Evolutionary conservation across 2,113 vertebrate species (phyloP).

Genomic region (Zapornia atra): DNA sequence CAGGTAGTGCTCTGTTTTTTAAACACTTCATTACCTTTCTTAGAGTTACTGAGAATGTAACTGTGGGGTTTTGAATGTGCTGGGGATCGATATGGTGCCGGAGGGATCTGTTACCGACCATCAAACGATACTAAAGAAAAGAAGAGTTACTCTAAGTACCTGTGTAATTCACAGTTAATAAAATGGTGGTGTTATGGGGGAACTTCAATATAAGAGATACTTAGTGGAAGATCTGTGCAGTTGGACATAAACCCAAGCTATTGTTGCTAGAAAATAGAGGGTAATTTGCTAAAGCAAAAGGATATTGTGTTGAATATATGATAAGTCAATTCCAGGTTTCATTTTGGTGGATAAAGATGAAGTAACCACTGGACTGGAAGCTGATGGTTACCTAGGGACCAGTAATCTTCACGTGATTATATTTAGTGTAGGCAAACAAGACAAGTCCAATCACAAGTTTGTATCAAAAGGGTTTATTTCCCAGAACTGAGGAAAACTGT

Average conservation of each 20-base stretch:
- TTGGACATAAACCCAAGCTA: slow-evolving; percentile 40
- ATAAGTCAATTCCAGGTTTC: neutral
- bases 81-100: neutral
- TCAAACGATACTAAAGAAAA: slow-evolving; percentile 1
- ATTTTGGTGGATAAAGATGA: slow-evolving; percentile 25
- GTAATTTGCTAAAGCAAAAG: slow-evolving; percentile 32
- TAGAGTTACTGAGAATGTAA: neutral
- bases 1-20: neutral
- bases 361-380: slow-evolving; percentile 18
- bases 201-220: slow-evolving; percentile 30
- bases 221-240: slow-evolving; percentile 22
- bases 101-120: slow-evolving; percentile 24
- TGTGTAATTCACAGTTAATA: slow-evolving; percentile 60
- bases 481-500: neutral
- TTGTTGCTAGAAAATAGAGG: slow-evolving; percentile 43
- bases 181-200: slow-evolving; percentile 26
- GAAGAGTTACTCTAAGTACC: slow-evolving; percentile 28
- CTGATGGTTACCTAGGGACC: slow-evolving; percentile 37
- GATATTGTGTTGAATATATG: neutral
- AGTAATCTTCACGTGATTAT: slow-evolving; percentile 26
- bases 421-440: slow-evolving; percentile 14
- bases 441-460: neutral
- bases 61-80: neutral
- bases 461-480: slow-evolving; percentile 8
- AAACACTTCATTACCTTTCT: slow-evolving; percentile 35